A percentile compares a stretch with the other conserved stretches of the same genome.
phyloP scores from a whole-genome alignment of 2,797 vertebrate species.

The Natrix natrix region DNA sequence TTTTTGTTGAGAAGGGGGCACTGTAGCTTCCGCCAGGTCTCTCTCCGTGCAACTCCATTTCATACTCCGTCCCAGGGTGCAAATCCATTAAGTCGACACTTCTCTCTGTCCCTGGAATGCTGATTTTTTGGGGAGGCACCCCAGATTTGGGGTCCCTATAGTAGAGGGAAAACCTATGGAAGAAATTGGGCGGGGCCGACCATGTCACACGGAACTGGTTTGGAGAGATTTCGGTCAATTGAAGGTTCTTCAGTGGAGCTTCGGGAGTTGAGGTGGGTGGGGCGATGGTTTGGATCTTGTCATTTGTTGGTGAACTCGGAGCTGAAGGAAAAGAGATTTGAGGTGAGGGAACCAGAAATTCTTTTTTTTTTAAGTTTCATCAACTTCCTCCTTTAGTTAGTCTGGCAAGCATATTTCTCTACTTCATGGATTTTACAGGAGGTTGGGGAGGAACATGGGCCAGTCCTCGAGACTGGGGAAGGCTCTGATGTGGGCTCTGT shows the following conservation, averaged over 20 bases:
- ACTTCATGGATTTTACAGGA: neutral
- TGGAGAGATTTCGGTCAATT: neutral
- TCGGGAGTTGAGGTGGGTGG: neutral
- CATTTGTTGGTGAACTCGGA: neutral
- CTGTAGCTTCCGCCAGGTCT: conserved; percentile 34
- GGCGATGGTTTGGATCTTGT: neutral
- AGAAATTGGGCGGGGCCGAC: conserved; percentile 51
- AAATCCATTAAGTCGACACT: conserved; percentile 49
- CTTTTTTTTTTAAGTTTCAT: neutral
- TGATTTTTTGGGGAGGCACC: conserved; percentile 15
- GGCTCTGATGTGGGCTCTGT: too few relatives aligned
- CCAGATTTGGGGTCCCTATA: conserved; percentile 39
- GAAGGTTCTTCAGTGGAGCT: neutral
- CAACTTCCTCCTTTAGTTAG: neutral
- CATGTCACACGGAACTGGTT: conserved; percentile 51
- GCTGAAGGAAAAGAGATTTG: conserved; percentile 2
- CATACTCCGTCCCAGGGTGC: conserved; percentile 44
- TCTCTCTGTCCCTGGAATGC: conserved; percentile 50
- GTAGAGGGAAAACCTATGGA: conserved; percentile 55
- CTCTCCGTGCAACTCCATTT: conserved; percentile 51
- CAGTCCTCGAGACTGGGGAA: too few relatives aligned
- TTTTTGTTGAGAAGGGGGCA: conserved; percentile 52
- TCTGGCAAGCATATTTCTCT: neutral
- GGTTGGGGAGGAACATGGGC: too few relatives aligned
- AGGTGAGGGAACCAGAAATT: neutral